These are phyloP conservation scores for Caenorhabditis sinica DNA, from an alignment of 2,888 invertebrate species.

Conservation along the genomic window DNA sequence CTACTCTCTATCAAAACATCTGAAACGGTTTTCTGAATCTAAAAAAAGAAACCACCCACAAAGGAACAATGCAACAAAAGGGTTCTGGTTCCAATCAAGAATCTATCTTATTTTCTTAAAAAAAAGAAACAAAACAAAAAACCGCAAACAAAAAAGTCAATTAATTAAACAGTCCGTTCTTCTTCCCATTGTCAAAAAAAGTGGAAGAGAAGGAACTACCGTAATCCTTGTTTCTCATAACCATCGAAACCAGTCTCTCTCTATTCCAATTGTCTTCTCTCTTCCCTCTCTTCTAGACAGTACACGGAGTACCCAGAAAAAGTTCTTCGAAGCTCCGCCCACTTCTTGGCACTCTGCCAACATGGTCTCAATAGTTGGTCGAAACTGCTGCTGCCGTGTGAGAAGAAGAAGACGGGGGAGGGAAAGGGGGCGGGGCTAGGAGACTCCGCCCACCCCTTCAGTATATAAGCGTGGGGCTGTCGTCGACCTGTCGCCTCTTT, in stretches of 20 bases:
- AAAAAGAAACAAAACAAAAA: conserved; percentile 18
- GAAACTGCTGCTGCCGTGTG: conserved; percentile 39
- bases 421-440: conserved; percentile 2
- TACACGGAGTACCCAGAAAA: conserved; percentile 35
- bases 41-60: conserved; percentile 14
- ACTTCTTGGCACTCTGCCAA: conserved; percentile 58
- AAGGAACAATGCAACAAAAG: conserved; percentile 13
- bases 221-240: conserved; percentile 35
- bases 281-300: conserved; percentile 30
- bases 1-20: neutral
- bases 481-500: conserved; percentile 17
- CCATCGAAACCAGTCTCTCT: conserved; percentile 29
- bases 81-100: conserved; percentile 23
- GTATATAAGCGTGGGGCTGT: conserved; percentile 40
- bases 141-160: conserved; percentile 33
- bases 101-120: conserved; percentile 15
- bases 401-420: conserved; percentile 23
- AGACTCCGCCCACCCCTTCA: conserved; percentile 27
- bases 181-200: conserved; percentile 10
- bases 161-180: conserved; percentile 27
- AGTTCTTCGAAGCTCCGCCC: conserved; percentile 32
- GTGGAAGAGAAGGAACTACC: conserved; percentile 11
- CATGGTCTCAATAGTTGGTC: conserved; percentile 54
- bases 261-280: conserved; percentile 19
- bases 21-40: conserved; percentile 16